Base-by-base conservation (phyloP, 2,113 vertebrate genomes). In the Lepus timidus region DNA sequence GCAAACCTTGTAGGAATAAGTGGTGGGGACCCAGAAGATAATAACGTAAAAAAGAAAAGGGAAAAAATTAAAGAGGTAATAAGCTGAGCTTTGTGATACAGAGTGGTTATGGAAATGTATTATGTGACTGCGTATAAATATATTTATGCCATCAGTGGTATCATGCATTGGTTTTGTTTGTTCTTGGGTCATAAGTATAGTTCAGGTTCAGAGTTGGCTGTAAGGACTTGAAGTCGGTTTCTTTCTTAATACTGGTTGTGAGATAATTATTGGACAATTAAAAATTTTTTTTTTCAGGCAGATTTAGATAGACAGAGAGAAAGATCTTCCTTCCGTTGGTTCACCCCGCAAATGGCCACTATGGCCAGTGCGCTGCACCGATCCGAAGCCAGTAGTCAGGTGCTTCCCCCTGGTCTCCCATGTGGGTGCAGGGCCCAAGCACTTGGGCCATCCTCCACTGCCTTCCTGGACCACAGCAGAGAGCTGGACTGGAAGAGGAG, bases 21-120 rank as follows among this genome's bases (percentile, higher is more conserved):
- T 55, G 99, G 99, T 55, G 99, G 99, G 29, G 99, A 99, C 88
- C 99, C 99, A 9, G 97, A 98, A 61, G 99, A 99, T 96, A 98
- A 80, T 0, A 99, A 99, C 55, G 98, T 98, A 90, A 99, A 98
- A 97, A 99, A 99, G 97, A 99, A 99, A 97, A 99, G 99, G 27
- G 99, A 99, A 96, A 99, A 99, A 98, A 99, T 99, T 96, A 98
- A 99, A 99, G 99, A 99, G 99, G 99, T 99, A 98, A 98, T 95
- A 83, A 81, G 84, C 25, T 44, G 91, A 67, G 31, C 79, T 61
- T 93, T 84, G n/a, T 78, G 49, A 29, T 44, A 44, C 22, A 17
- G 65, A 76, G 6, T 84, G 29, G 19, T 55, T 90, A 44, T 55
- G 44, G 67, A 39, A 70, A 9, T 31, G 0, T 76, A 9, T 87